Base-by-base conservation (phyloP, 2,797 vertebrate species). In the Philypnodon macrostomus region DNA sequence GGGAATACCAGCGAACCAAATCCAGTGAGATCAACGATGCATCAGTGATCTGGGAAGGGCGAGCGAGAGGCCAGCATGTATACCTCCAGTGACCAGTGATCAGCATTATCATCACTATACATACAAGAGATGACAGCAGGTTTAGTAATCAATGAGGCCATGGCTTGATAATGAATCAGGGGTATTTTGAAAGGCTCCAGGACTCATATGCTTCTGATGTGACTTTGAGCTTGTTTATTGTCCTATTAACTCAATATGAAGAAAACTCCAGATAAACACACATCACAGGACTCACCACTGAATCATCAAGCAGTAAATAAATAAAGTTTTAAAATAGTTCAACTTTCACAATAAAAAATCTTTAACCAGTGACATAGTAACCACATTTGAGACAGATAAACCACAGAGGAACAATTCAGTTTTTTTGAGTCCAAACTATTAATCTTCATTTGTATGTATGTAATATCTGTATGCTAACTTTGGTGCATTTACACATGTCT, bases 1-100 rank as follows among this genome's bases (percentile, higher is more conserved):
- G 53, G 62, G 81, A 79, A 85, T 85, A 83, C 80, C 80, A 70
- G 48, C 87, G 85, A 90, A 78, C 86, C 85, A 62, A 84, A 89
- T 88, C 86, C 61, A 81, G 81, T 63, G 44, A 80, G 80, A 85
- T 77, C 80, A 80, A 27, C 34, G 57, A 49, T 54, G 58, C 39
- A n/a, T 52, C 33, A 29, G 47, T 42, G 50, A 52, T 17, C 34
- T 27, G 53, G 29, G 9, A 31, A 39, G 53, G 58, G 49, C 50
- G 67, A 55, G 30, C 7, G 13, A 15, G 42, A 27, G 47, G 42
- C 45, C 37, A 35, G 27, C 33, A 47, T 82, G 73, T 83, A 81
- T 77, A 70, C 63, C 48, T 70, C 64, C 76, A 76, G 71, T 74
- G 76, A 78, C 74, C 69, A 45, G 53, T 79, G 80, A 63, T 63